Base-by-base conservation (phyloP, 2,888 invertebrate genomes). In the Strigamia crassipes region DNA sequence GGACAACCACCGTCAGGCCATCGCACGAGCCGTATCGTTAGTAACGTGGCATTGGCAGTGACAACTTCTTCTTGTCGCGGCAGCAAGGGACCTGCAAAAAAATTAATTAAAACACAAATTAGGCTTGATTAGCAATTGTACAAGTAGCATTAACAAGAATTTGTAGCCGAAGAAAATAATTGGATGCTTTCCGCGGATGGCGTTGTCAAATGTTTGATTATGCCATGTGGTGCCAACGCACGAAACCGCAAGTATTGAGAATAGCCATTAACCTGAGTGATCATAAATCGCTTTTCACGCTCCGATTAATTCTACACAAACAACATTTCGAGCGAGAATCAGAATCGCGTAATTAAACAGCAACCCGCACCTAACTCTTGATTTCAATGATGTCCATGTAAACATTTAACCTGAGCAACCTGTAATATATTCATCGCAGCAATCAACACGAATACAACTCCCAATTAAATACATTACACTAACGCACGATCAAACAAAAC, bases 1-100 rank as follows among this genome's bases (percentile, higher is more conserved):
- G 81, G 77, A n/a, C 81, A 81, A 27, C 81, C 81, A 31, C 81
- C 78, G 38, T 81, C 81, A 1, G 81, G 81, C 81, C 81, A 81
- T 21, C 31, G 38, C 42, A 41, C n/a, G 5, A 81, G 78, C n/a
- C 81, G 73, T 23, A 81, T 31, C 8, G 81, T 78, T 15, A 81
- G 12, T 21, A 46, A 13, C 1, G 81, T 81, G 13, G 78, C 81
- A 46, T 81, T 81, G 27, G 81, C 77, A 10, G 51, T 78, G 77
- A 81, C 23, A 9, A 78, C 81, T 27, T 38, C 46, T 13, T 81
- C 77, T 31, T 78, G 78, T 12, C 31, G 38, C n/a, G 81, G 81
- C 23, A 77, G 9, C 42, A 46, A 23, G 12, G 81, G 81, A 41
- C 77, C 81, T 81, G 31, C 10, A n/a, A 21, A 81, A 81, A 9